Evolutionary conservation across 2,888 invertebrate species (phyloP).

Genomic region (Thecophora atra): DNA sequence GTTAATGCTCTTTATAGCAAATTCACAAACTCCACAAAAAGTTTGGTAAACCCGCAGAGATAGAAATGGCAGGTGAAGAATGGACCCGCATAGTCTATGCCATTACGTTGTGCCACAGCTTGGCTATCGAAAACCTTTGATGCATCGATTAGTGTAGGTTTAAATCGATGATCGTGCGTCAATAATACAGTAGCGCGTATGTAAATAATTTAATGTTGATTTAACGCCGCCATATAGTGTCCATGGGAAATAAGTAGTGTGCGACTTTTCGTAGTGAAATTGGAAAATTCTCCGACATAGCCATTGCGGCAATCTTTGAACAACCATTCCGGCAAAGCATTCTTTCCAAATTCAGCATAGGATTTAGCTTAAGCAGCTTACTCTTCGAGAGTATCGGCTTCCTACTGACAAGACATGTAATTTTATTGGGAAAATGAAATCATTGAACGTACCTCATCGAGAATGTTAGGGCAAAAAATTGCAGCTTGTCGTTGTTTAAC

Average conservation of each 20-base stretch:
- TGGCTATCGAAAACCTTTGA: neutral
- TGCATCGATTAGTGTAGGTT: neutral
- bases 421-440: neutral
- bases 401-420: neutral
- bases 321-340: neutral
- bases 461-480: neutral
- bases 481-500: neutral
- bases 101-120: neutral
- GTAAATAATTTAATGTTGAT: neutral
- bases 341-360: neutral
- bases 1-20: no score
- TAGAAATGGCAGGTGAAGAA: no score
- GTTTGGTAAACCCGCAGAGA: no score
- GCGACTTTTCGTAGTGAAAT: neutral
- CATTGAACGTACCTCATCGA: neutral
- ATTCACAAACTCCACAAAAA: no score
- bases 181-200: neutral
- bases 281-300: neutral
- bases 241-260: neutral
- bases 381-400: constrained; percentile 3
- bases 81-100: no score
- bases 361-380: neutral
- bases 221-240: neutral
- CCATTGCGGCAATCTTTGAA: neutral
- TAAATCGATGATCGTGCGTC: neutral